Evolutionary conservation across 2,888 invertebrate species (phyloP).

Genomic region (Lutraria lutraria): DNA sequence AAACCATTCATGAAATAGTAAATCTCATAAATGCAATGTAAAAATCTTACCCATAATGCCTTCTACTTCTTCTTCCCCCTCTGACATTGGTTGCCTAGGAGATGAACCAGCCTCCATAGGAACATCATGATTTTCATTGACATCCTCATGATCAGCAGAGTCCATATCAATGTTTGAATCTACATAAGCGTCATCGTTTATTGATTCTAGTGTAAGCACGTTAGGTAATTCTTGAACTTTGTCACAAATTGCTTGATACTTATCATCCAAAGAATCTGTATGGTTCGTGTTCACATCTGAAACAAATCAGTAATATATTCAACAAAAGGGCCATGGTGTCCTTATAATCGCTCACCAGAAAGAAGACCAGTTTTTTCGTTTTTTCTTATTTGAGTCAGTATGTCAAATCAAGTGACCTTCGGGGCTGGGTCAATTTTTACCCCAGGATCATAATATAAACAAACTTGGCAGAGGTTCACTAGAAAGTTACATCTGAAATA

Average conservation of each 20-base stretch:
- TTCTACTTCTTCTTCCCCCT: conserved; percentile 56
- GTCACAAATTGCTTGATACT: conserved; percentile 62
- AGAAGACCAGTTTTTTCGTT: no score
- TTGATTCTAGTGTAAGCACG: conserved; percentile 46
- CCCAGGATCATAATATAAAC: no score
- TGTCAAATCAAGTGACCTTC: no score
- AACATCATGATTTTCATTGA: conserved; percentile 55
- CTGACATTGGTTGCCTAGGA: conserved; percentile 51
- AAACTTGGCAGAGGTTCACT: no score
- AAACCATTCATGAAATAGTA: no score
- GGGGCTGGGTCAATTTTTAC: no score
- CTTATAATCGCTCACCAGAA: no score
- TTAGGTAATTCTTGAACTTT: conserved; percentile 70
- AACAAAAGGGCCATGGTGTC: no score
- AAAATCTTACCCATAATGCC: conserved; percentile 59
- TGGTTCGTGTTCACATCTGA: conserved; percentile 33
- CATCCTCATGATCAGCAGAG: conserved; percentile 41
- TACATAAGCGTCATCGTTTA: conserved; percentile 42
- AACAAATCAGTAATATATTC: not conserved
- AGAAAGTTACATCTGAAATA: no score
- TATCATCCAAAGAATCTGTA: conserved; percentile 48
- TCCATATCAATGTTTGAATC: conserved; percentile 44
- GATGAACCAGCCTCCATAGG: conserved; percentile 53
- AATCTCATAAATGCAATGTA: not conserved
- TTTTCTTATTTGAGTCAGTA: no score